A percentile compares a stretch with the other conserved stretches of the same genome.
These are phyloP conservation scores for Nettapus auritus DNA, from an alignment of 2,113 vertebrate species.

Conservation along the genomic window DNA sequence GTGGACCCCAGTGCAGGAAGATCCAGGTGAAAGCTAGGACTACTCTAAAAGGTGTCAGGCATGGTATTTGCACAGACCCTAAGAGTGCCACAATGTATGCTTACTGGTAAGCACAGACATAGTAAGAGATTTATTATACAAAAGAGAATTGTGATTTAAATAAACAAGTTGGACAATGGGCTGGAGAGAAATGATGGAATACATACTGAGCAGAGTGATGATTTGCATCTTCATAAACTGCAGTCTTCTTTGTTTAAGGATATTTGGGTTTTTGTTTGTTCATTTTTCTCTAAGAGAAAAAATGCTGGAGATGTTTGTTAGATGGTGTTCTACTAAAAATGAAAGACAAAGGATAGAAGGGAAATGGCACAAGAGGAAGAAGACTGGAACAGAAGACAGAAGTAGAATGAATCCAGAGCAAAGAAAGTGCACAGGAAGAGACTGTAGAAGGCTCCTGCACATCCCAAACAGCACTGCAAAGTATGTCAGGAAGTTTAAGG, in stretches of 20 bases:
- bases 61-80: accelerated
- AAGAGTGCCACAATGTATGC: accelerated
- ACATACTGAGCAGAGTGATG: neutral
- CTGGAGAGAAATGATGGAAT: slow-evolving; percentile 1
- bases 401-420: neutral
- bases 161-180: slow-evolving; percentile 42
- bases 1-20: neutral
- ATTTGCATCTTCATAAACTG: neutral
- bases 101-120: neutral
- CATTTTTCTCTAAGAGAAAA: neutral
- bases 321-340: neutral
- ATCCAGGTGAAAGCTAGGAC: neutral
- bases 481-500: neutral
- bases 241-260: neutral
- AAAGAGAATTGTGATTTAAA: slow-evolving; percentile 15
- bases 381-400: neutral
- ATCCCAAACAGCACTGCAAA: neutral
- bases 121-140: slow-evolving; percentile 17
- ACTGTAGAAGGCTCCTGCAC: neutral
- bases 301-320: neutral
- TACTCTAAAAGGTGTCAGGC: neutral
- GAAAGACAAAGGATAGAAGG: slow-evolving; percentile 1
- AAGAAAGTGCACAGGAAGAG: neutral
- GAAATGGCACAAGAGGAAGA: neutral
- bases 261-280: neutral